Percentiles rank a stretch among this genome's conserved stretches.
These are phyloP conservation scores for Poecile montanus DNA, from an alignment of 2,797 vertebrate species.

Conservation along the genomic window DNA sequence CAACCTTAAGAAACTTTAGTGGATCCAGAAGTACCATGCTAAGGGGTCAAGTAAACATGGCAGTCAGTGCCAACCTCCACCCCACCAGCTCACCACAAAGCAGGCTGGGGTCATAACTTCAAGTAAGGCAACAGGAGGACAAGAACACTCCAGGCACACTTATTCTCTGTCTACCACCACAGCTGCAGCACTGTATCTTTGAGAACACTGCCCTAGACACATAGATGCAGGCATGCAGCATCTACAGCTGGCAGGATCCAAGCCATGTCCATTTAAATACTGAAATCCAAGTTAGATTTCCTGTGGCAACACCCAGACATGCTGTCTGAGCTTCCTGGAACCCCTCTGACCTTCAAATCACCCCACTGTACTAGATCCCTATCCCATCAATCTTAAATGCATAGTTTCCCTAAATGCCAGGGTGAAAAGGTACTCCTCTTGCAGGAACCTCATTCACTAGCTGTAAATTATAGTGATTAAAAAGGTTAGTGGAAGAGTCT, in stretches of 20 bases:
- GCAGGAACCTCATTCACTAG: background rate
- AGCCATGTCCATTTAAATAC: background rate
- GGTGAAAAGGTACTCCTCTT: background rate
- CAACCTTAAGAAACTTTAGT: background rate
- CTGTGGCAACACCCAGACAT: background rate
- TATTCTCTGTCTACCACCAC: background rate
- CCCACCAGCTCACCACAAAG: background rate
- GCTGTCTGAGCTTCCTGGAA: background rate
- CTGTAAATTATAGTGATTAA: background rate
- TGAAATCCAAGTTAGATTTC: background rate
- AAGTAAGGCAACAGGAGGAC: background rate
- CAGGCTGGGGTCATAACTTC: background rate
- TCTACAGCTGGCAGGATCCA: background rate
- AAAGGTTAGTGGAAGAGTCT: background rate
- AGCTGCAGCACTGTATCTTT: accelerated
- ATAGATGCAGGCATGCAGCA: background rate
- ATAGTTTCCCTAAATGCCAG: background rate
- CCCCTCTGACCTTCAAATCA: background rate
- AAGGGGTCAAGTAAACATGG: background rate
- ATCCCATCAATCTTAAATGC: background rate
- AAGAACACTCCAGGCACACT: background rate
- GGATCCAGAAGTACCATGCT: accelerated
- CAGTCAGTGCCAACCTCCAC: background rate
- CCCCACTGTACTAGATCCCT: background rate
- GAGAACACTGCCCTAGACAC: background rate